These are phyloP conservation scores for Anarhynchus alexandrinus DNA, from an alignment of 2,113 vertebrate genomes.

Conservation along the genomic window DNA sequence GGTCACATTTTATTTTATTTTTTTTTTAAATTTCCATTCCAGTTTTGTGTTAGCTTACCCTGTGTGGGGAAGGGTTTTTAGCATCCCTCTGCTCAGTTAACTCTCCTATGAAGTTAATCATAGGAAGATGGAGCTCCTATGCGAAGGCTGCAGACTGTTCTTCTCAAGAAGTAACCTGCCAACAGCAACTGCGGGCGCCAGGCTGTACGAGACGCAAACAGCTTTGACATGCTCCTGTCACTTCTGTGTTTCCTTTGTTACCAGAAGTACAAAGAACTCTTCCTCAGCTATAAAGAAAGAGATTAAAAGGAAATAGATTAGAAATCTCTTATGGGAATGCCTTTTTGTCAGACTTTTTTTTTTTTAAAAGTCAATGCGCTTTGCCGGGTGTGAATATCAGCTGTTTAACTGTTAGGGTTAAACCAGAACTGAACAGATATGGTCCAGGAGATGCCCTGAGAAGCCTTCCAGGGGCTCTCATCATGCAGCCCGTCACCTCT, in stretches of 20 bases:
- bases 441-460: background rate
- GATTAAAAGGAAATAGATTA: constrained; percentile 29
- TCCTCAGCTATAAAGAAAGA: background rate
- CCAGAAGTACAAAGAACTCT: constrained; percentile 23
- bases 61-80: background rate
- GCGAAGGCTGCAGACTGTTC: background rate
- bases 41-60: background rate
- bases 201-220: background rate
- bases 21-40: background rate
- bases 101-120: background rate
- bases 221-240: constrained; percentile 36
- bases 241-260: constrained; percentile 19
- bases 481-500: background rate
- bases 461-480: background rate
- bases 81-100: background rate
- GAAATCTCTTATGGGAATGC: background rate
- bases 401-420: background rate
- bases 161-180: background rate
- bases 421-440: background rate
- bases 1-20: background rate
- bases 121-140: background rate
- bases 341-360: background rate
- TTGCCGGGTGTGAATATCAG: background rate
- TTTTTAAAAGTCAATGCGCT: background rate
- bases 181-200: background rate